Evolutionary conservation across 1,140 invertebrate genomes (phyloP).

Genomic region (Gonatopus flavifemur): DNA sequence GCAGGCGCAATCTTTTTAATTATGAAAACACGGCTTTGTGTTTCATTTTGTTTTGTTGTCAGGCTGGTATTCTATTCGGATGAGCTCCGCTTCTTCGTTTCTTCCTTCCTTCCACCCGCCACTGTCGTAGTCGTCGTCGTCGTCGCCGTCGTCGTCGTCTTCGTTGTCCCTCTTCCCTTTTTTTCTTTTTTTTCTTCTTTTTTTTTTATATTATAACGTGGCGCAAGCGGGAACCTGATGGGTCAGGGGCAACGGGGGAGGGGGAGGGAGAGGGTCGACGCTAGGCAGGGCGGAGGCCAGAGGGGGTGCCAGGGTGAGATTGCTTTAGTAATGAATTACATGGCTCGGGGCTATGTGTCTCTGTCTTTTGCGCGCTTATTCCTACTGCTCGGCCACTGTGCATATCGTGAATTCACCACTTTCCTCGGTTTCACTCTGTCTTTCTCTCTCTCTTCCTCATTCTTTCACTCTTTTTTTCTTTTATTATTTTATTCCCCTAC

Average conservation of each 20-base stretch:
- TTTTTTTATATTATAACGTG: slow-evolving; percentile 43
- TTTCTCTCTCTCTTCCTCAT: slow-evolving; percentile 25
- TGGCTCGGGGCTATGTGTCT: slow-evolving; percentile 58
- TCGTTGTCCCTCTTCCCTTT: slow-evolving; percentile 38
- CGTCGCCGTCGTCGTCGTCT: slow-evolving; percentile 10
- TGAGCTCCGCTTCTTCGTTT: slow-evolving; percentile 10
- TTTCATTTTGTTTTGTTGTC: slow-evolving; percentile 46
- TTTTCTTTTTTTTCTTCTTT: slow-evolving; percentile 36
- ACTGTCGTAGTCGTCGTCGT: slow-evolving; percentile 1
- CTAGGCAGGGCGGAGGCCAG: slow-evolving; percentile 25
- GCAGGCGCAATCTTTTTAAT: slow-evolving; percentile 43
- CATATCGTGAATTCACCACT: slow-evolving; percentile 15
- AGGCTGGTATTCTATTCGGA: slow-evolving; percentile 40
- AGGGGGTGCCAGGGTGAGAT: slow-evolving; percentile 51
- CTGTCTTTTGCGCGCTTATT: slow-evolving; percentile 54
- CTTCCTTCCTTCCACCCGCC: slow-evolving; percentile 13
- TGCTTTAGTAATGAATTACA: slow-evolving; percentile 62
- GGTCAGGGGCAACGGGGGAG: slow-evolving; percentile 21
- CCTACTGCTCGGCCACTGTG: slow-evolving; percentile 41
- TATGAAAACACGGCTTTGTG: slow-evolving; percentile 44
- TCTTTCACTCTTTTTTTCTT: slow-evolving; percentile 22
- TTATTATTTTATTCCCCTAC: too few relatives aligned
- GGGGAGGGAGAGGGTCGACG: slow-evolving; percentile 13
- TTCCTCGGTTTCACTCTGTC: slow-evolving; percentile 20
- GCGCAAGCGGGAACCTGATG: slow-evolving; percentile 19